phyloP scores from a whole-genome alignment of 2,888 invertebrate genomes.

The Cheiracanthium punctorium region DNA sequence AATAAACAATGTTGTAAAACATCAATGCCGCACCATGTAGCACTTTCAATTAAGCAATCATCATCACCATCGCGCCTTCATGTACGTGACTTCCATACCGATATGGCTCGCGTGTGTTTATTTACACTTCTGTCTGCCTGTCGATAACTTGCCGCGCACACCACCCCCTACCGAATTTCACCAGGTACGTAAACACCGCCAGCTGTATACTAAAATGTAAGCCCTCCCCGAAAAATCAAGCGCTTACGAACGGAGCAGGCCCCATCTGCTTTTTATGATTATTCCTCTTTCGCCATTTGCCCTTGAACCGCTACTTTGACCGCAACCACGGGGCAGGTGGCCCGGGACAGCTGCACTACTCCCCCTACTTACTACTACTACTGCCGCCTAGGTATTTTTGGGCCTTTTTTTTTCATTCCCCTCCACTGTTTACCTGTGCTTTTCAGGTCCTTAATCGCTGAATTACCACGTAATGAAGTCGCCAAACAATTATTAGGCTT shows the following conservation, averaged over 20 bases:
- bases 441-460: constrained; percentile 65
- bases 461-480: constrained; percentile 69
- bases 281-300: constrained; percentile 67
- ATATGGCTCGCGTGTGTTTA: not conserved
- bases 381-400: not conserved
- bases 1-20: too few relatives aligned
- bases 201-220: too few relatives aligned
- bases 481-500: constrained; percentile 59
- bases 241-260: constrained; percentile 42
- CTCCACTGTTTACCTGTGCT: constrained; percentile 51
- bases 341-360: constrained; percentile 46
- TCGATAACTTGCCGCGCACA: not conserved
- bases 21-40: too few relatives aligned
- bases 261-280: constrained; percentile 68
- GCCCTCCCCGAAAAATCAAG: constrained; percentile 27
- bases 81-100: not conserved
- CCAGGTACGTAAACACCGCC: constrained; percentile 34
- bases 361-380: constrained; percentile 4
- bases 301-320: constrained; percentile 68
- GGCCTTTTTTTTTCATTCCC: not conserved
- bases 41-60: not conserved
- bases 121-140: not conserved
- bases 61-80: too few relatives aligned
- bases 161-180: not conserved
- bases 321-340: constrained; percentile 52